Conservation (phyloP, 2,888 invertebrate genomes). For the Zhuqinia jingwanae region DNA sequence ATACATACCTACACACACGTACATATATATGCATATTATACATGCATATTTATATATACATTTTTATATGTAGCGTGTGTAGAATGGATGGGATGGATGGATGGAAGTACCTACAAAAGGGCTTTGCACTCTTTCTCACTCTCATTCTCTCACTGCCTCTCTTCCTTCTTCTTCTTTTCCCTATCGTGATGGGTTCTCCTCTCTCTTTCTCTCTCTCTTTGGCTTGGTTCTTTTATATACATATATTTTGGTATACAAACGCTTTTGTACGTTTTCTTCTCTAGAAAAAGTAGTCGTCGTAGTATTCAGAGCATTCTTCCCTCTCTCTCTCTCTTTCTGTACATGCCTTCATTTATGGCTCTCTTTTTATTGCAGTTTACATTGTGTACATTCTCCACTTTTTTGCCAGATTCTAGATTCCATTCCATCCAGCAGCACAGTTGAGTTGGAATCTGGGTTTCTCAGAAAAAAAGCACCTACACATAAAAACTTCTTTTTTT, state of each 20-base stretch:
- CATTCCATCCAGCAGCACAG: conserved; percentile 47
- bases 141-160: conserved; percentile 12
- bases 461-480: conserved; percentile 4
- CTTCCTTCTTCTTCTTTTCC: not conserved
- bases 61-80: not conserved
- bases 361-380: conserved; percentile 54
- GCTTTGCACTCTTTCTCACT: conserved; percentile 59
- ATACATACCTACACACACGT: too few species aligned
- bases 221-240: too few species aligned
- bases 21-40: not conserved
- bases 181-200: too few species aligned
- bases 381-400: conserved; percentile 64
- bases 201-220: not conserved
- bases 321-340: not conserved
- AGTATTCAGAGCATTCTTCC: too few species aligned
- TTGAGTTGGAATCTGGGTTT: conserved; percentile 54
- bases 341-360: conserved; percentile 45
- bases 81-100: too few species aligned
- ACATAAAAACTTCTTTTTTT: conserved; percentile 31
- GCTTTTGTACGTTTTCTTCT: not conserved
- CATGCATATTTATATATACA: not conserved
- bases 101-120: conserved; percentile 38
- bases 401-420: conserved; percentile 64
- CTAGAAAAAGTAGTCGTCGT: too few species aligned
- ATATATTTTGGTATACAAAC: not conserved